A percentile compares a stretch with the other conserved stretches of the same genome.
phyloP scores from a whole-genome alignment of 2,888 invertebrate species.

The Seladonia tumulorum region DNA sequence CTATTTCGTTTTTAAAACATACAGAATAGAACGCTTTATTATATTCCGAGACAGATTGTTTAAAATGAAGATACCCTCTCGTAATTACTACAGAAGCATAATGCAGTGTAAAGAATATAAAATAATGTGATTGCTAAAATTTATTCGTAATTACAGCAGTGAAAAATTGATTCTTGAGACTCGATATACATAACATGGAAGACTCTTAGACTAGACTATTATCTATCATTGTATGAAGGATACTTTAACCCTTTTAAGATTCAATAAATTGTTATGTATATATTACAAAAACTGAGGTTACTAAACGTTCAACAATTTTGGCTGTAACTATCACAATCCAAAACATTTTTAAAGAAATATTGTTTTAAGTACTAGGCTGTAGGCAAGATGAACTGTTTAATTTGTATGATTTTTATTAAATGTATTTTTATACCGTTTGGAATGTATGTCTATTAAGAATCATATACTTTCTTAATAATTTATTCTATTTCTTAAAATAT shows the following conservation, averaged over 20 bases:
- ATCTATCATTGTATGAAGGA: constrained; percentile 48
- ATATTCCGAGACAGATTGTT: background rate
- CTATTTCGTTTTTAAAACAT: background rate
- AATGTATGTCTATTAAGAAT: background rate
- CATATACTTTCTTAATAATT: constrained; percentile 2
- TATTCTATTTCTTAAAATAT: background rate
- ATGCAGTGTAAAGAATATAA: constrained; percentile 24
- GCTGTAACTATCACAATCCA: background rate
- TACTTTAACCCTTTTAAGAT: constrained; percentile 43
- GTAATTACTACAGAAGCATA: background rate
- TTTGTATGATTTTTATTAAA: background rate
- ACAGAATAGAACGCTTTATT: background rate
- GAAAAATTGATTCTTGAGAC: constrained; percentile 27
- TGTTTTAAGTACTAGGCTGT: background rate
- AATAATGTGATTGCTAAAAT: constrained; percentile 36
- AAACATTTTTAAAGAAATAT: background rate
- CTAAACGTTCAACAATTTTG: background rate
- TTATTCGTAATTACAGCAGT: constrained; percentile 45
- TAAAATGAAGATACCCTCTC: background rate
- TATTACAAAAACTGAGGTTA: background rate
- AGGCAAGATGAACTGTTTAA: background rate
- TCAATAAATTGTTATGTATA: constrained; percentile 25
- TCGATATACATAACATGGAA: constrained; percentile 53
- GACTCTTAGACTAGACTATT: constrained; percentile 60
- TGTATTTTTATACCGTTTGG: background rate